Percentiles rank a stretch among this genome's conserved stretches.
Evolutionary conservation across 1,140 invertebrate genomes (phyloP).

Genomic region (Heliconius melpomene): DNA sequence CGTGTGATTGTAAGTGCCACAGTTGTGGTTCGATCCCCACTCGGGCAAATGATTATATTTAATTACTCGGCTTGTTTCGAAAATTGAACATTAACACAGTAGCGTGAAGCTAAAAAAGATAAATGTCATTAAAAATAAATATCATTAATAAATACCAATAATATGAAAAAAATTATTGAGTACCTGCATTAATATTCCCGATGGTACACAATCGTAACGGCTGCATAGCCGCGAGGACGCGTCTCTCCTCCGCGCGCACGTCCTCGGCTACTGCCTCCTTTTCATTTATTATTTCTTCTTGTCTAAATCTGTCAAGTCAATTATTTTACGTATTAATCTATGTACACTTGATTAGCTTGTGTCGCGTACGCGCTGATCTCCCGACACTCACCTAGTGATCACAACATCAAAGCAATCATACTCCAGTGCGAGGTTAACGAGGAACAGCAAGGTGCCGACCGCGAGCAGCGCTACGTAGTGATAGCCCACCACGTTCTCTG

Average conservation of each 20-base stretch:
- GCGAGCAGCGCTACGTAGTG: slow-evolving; percentile 80
- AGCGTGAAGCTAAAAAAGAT: neutral
- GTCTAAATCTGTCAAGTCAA: slow-evolving; percentile 42
- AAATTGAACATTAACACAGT: too few species aligned
- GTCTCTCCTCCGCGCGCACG: slow-evolving; percentile 74
- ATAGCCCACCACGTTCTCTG: slow-evolving; percentile 79
- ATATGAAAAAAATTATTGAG: neutral
- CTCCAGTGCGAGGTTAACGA: slow-evolving; percentile 83
- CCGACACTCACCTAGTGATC: slow-evolving; percentile 55
- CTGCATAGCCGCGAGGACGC: slow-evolving; percentile 65
- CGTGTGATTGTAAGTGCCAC: too few species aligned
- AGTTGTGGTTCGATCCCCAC: too few species aligned
- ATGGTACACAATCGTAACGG: slow-evolving; percentile 59
- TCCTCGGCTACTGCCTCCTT: slow-evolving; percentile 48
- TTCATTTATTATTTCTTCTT: slow-evolving; percentile 37
- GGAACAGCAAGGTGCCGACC: slow-evolving; percentile 77
- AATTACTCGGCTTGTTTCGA: too few species aligned
- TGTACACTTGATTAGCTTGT: too few species aligned
- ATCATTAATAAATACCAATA: neutral
- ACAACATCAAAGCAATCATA: slow-evolving; percentile 71
- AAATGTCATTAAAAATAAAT: neutral
- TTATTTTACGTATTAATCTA: too few species aligned
- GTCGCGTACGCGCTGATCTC: too few species aligned
- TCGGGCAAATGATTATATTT: too few species aligned
- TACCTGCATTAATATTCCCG: slow-evolving; percentile 71